These are phyloP conservation scores for Schizothorax lantsangensis DNA, from an alignment of 2,797 vertebrate genomes.

Conservation along the genomic window DNA sequence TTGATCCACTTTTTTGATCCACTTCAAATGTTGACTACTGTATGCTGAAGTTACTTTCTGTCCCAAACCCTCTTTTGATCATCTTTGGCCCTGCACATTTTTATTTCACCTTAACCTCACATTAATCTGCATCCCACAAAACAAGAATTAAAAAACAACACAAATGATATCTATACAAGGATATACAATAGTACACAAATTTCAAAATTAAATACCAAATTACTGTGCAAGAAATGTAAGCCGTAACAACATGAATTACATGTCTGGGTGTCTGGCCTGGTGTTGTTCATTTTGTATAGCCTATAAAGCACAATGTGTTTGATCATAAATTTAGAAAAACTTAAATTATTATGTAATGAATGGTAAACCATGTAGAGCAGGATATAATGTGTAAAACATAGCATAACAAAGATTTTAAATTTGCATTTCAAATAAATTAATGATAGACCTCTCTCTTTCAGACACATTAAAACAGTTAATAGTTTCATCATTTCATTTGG, in stretches of 20 bases:
- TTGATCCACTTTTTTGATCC: too few relatives aligned
- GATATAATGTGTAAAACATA: slow-evolving; percentile 5
- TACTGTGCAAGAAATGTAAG: slow-evolving; percentile 29
- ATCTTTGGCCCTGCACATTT: slow-evolving; percentile 75
- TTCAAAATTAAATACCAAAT: slow-evolving; percentile 45
- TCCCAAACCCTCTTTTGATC: slow-evolving; percentile 58
- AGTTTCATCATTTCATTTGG: slow-evolving; percentile 1
- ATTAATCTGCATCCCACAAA: slow-evolving; percentile 60
- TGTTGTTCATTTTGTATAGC: not conserved
- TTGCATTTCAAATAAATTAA: slow-evolving; percentile 42
- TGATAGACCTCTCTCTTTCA: slow-evolving; percentile 38
- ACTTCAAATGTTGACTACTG: too few relatives aligned
- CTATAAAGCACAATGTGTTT: not conserved
- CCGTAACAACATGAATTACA: not conserved
- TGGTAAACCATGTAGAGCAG: not conserved
- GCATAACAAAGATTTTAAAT: not conserved
- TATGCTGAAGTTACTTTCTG: slow-evolving; percentile 49
- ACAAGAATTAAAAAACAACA: slow-evolving; percentile 57
- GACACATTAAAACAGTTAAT: slow-evolving; percentile 49
- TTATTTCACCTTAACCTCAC: slow-evolving; percentile 62
- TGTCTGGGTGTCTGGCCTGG: not conserved
- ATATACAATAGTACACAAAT: slow-evolving; percentile 59
- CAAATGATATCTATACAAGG: slow-evolving; percentile 66
- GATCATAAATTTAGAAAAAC: not conserved
- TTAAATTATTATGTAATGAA: not conserved